Conservation (phyloP, 2,113 vertebrate species). For the Todiramphus chloris region DNA sequence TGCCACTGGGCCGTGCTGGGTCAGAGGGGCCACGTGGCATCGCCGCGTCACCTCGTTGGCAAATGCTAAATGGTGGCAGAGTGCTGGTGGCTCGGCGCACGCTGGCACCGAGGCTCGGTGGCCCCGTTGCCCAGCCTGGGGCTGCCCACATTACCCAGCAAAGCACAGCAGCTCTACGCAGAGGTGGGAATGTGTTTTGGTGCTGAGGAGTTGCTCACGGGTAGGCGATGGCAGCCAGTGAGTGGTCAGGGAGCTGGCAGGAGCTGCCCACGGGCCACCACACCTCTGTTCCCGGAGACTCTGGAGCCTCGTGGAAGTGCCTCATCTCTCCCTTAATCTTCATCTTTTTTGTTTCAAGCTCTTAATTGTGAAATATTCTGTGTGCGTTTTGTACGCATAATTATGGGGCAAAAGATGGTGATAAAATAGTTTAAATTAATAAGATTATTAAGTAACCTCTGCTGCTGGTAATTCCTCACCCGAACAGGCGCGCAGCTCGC, state of each 20-base stretch:
- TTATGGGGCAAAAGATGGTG: slow-evolving; percentile 32
- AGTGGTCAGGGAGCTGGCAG: neutral
- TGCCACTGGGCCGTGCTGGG: neutral
- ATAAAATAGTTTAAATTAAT: slow-evolving; percentile 58
- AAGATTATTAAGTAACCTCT: slow-evolving; percentile 43
- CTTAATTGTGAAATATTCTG: neutral
- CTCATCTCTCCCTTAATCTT: neutral
- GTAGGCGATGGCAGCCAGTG: neutral
- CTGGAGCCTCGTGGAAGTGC: neutral
- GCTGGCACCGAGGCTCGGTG: neutral
- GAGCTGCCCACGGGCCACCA: accelerated
- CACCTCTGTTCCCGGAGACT: neutral
- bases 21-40: accelerated
- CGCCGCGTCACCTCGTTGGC: neutral
- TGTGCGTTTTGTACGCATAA: neutral
- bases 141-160: too few relatives aligned
- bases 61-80: neutral
- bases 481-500: neutral
- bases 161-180: neutral
- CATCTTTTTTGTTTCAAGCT: neutral
- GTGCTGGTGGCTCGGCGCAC: accelerated
- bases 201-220: accelerated
- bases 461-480: slow-evolving; percentile 48
- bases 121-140: accelerated
- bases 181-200: accelerated